phyloP scores from a whole-genome alignment of 2,888 invertebrate species.

The Ditylenchus weischeri region DNA sequence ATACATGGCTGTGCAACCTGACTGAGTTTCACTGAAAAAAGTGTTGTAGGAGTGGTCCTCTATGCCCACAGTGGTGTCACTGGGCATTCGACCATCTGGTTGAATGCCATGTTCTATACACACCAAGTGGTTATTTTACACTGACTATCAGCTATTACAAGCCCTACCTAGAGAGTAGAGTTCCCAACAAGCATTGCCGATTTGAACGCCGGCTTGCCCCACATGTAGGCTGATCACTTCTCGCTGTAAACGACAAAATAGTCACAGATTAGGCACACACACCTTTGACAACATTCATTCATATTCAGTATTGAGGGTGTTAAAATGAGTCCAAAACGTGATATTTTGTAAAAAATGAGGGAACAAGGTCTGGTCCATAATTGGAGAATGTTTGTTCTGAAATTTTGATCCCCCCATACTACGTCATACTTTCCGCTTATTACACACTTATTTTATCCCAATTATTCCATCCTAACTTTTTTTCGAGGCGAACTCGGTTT shows the following conservation, averaged over 20 bases:
- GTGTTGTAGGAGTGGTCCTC: constrained; percentile 86
- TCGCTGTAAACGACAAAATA: constrained; percentile 23
- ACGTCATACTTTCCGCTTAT: too few species aligned
- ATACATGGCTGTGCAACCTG: constrained; percentile 3
- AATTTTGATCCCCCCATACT: too few species aligned
- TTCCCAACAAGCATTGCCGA: constrained; percentile 40
- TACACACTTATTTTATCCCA: too few species aligned
- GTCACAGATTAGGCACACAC: too few species aligned
- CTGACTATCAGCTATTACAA: background rate
- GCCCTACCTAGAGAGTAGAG: constrained; percentile 23
- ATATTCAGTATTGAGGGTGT: too few species aligned
- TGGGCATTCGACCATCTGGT: constrained; percentile 60
- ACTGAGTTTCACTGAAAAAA: constrained; percentile 74
- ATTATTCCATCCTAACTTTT: too few species aligned
- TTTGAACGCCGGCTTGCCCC: constrained; percentile 46
- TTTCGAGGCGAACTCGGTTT: too few species aligned
- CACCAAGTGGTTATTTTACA: constrained; percentile 24
- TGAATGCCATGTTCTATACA: constrained; percentile 65
- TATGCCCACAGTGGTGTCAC: constrained; percentile 36
- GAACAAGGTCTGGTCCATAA: too few species aligned
- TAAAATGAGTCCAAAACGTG: too few species aligned
- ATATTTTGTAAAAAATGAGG: too few species aligned
- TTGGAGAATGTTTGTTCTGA: too few species aligned
- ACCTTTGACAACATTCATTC: too few species aligned
- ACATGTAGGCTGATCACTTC: constrained; percentile 46